Conservation (phyloP, 92 coral and sea anemone species). For the Parazoanthus atlanticus region DNA sequence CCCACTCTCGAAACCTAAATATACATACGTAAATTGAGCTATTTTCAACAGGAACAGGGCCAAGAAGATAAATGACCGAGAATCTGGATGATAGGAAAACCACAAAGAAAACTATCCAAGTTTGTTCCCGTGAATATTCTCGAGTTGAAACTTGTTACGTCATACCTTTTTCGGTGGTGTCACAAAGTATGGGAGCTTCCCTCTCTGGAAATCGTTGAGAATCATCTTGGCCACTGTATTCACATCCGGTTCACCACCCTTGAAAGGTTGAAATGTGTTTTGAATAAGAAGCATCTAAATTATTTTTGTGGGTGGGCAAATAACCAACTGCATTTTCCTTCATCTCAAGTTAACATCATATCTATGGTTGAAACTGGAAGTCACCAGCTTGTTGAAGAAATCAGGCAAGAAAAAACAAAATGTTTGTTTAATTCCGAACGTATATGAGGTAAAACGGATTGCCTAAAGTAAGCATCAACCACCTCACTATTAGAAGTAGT, state of each 20-base stretch:
- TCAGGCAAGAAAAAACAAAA: neutral
- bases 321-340: neutral
- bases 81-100: neutral
- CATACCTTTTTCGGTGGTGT: conserved; percentile 88
- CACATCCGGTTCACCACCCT: conserved; percentile 98
- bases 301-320: too few relatives aligned
- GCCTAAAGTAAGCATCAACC: too few relatives aligned
- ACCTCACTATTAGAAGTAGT: neutral
- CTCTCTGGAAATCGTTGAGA: conserved; percentile 95
- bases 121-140: too few relatives aligned
- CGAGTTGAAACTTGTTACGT: neutral
- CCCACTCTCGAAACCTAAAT: neutral
- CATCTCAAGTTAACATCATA: neutral
- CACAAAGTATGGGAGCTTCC: conserved; percentile 96
- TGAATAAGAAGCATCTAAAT: neutral
- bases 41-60: neutral
- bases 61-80: neutral
- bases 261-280: neutral
- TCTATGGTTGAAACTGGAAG: too few relatives aligned
- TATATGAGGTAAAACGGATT: too few relatives aligned
- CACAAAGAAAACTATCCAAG: too few relatives aligned
- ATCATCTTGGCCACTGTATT: conserved; percentile 98
- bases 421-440: neutral
- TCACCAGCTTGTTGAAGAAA: neutral
- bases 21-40: too few relatives aligned